Conservation (phyloP, 1,140 invertebrate genomes). For the Sycophaga agraensis region DNA sequence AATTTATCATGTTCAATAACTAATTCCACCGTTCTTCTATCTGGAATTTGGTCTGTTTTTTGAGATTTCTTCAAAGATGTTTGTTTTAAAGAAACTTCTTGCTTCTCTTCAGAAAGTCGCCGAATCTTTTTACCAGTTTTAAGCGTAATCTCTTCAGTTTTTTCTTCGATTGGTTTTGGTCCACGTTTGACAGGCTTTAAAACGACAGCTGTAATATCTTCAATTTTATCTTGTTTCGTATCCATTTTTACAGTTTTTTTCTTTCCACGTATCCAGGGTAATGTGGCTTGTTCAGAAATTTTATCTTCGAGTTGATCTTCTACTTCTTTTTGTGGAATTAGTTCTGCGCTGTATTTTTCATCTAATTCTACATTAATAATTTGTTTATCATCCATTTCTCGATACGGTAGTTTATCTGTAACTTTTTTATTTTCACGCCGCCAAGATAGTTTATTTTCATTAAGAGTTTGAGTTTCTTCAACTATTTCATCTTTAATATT, state of each 20-base stretch:
- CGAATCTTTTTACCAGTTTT: neutral
- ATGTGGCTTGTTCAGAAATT: constrained; percentile 35
- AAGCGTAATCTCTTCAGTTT: neutral
- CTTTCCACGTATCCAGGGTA: constrained; percentile 29
- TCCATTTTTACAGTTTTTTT: constrained; percentile 27
- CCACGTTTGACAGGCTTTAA: constrained; percentile 34
- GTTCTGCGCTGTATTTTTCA: too few species aligned
- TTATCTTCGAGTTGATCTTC: constrained; percentile 9
- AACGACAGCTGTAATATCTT: constrained; percentile 16
- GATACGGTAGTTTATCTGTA: too few species aligned
- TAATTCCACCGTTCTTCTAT: too few species aligned
- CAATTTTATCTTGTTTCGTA: constrained; percentile 31
- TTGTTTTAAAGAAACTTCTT: too few species aligned
- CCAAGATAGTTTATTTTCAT: too few species aligned
- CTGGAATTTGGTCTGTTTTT: neutral
- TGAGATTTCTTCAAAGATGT: constrained; percentile 36
- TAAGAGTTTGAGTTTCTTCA: too few species aligned
- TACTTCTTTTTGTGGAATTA: too few species aligned
- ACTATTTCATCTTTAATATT: too few species aligned
- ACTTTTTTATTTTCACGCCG: too few species aligned
- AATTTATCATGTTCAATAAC: constrained; percentile 19
- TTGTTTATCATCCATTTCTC: too few species aligned
- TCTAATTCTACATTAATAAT: too few species aligned
- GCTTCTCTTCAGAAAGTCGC: too few species aligned
- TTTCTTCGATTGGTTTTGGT: constrained; percentile 20